phyloP scores from a whole-genome alignment of 2,797 vertebrate species.

The Anguilla obscura region DNA sequence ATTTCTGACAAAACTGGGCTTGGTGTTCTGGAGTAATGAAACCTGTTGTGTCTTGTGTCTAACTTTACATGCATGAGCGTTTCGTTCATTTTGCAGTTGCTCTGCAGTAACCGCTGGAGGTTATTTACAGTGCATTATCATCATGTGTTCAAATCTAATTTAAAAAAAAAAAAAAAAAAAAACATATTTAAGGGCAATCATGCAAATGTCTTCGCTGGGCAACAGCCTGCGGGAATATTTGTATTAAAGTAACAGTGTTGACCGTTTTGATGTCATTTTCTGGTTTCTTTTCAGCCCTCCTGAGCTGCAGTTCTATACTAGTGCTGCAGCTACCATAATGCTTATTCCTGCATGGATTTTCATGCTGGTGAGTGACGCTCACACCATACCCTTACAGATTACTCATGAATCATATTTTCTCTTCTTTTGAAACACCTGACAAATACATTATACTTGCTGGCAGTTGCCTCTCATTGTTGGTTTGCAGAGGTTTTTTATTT shows the following conservation, averaged over 20 bases:
- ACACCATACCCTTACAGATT: not conserved
- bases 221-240: not conserved
- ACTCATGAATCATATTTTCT: not conserved
- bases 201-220: not conserved
- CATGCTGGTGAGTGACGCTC: conserved; percentile 78
- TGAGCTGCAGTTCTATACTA: conserved; percentile 96
- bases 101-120: not conserved
- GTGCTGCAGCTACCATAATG: conserved; percentile 89
- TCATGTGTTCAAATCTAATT: too few species aligned
- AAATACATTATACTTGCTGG: not conserved
- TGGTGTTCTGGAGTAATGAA: not conserved
- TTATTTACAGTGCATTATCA: not conserved
- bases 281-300: conserved; percentile 73
- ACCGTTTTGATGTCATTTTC: conserved; percentile 14
- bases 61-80: too few species aligned
- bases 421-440: not conserved
- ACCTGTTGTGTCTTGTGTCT: not conserved
- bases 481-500: not conserved
- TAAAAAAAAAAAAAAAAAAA: too few species aligned
- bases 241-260: not conserved
- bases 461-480: not conserved
- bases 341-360: conserved; percentile 94
- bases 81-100: too few species aligned
- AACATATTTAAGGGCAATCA: not conserved
- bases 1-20: not conserved